Evolutionary conservation across 1,140 invertebrate genomes (phyloP).

Genomic region (Bombus vancouverensis): DNA sequence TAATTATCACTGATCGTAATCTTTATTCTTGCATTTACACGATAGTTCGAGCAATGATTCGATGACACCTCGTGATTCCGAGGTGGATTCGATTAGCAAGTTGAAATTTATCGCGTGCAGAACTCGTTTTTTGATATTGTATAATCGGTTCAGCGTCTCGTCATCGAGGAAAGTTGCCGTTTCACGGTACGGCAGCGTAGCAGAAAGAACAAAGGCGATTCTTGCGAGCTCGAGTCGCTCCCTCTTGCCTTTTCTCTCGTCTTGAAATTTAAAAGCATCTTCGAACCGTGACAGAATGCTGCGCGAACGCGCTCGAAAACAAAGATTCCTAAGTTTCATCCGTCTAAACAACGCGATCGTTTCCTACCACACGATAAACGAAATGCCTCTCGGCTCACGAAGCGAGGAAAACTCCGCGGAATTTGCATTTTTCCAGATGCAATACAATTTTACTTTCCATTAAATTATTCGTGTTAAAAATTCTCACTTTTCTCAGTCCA

Average conservation of each 20-base stretch:
- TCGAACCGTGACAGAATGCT: slow-evolving; percentile 43
- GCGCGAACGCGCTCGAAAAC: slow-evolving; percentile 25
- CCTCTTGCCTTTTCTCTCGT: slow-evolving; percentile 28
- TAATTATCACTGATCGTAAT: neutral
- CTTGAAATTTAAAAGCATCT: slow-evolving; percentile 39
- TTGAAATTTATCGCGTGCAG: neutral
- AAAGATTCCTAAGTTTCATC: slow-evolving; percentile 5
- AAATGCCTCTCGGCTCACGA: neutral
- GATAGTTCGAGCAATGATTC: neutral
- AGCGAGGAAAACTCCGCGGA: neutral
- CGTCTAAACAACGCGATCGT: neutral
- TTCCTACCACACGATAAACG: neutral
- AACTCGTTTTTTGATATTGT: slow-evolving; percentile 1
- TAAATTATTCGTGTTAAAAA: neutral
- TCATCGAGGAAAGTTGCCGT: slow-evolving; percentile 41
- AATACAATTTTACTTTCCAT: neutral
- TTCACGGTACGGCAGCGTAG: slow-evolving; percentile 38
- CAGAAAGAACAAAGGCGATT: slow-evolving; percentile 46
- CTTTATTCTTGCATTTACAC: neutral
- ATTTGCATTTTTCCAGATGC: neutral
- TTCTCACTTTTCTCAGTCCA: neutral
- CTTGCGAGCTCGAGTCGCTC: neutral
- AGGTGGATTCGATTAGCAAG: neutral
- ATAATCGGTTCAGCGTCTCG: slow-evolving; percentile 26
- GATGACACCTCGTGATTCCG: neutral